Evolutionary conservation across 2,888 invertebrate genomes (phyloP), one percentile per base, ranked within the genome.

Genomic region (Brachycybe producta): DNA sequence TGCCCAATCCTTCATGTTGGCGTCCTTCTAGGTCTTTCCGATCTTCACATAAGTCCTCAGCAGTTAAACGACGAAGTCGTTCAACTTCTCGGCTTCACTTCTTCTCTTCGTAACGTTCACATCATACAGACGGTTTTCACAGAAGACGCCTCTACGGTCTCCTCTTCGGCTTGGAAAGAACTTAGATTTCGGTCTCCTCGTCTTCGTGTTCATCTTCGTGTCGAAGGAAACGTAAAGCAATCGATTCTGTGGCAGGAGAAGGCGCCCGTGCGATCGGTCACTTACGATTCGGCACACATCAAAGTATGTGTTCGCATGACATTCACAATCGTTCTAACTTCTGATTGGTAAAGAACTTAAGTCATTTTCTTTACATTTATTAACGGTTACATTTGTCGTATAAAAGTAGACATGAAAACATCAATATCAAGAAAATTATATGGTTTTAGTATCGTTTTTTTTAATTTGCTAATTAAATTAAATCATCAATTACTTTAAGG

Each of bases 1-100:
- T 82, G 78, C 58, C 78, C 80, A 27, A 69, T 86, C 19, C 68
- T 84, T 54, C 83, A 85, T 60, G 75, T 80, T 24, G 82, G 82
- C 1, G 75, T 82, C 26, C 85, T 87, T 63, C 64, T 82, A 23
- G 81, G 82, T 64, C 72, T 87, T 49, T 70, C 75, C 61, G 80
- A 78, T 54, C 60, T 72, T 21, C 58, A 63, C 23, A 58, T 70
- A 32, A 66, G 66, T n/a, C 69, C 70, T 1, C 68, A 84, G 67
- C 84, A 82, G 65, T 68, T 86, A 42, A 78, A 80, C 39, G 79
- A 81, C 54, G 82, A 84, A 61, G 71, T 81, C 1, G 63, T 84
- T 19, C 72, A 78, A 55, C 66, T 83, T 40, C 62, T 84, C 36
- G 77, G 78, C n/a, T 73, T 77, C 54, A 76, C 75, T 1, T 48